phyloP scores from a whole-genome alignment of 2,113 vertebrate species.

The Microtus richardsoni region DNA sequence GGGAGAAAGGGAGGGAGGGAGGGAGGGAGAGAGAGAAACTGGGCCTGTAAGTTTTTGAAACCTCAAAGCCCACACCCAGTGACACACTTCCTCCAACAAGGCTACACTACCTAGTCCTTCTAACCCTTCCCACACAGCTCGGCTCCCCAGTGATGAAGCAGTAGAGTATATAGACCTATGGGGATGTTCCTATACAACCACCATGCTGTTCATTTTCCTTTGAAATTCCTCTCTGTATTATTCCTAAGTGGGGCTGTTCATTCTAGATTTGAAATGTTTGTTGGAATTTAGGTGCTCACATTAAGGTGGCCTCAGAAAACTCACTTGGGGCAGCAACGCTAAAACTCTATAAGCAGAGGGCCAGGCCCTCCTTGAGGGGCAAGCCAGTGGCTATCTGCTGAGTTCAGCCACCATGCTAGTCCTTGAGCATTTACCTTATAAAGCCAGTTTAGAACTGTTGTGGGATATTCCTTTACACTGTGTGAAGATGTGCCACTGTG shows the following conservation, averaged over 20 bases:
- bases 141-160: not conserved
- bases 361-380: not conserved
- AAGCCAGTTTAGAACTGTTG: not conserved
- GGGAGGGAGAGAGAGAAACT: not conserved
- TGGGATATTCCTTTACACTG: not conserved
- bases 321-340: not conserved
- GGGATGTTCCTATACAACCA: not conserved
- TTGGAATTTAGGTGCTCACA: not conserved
- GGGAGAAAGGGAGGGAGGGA: too few species aligned
- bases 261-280: not conserved
- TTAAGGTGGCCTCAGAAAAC: not conserved
- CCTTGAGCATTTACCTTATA: not conserved
- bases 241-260: conserved; percentile 8
- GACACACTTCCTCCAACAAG: not conserved
- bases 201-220: not conserved
- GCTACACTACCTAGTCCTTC: not conserved
- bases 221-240: conserved; percentile 14
- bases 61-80: not conserved
- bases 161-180: not conserved
- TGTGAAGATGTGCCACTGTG: not conserved
- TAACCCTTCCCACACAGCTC: not conserved
- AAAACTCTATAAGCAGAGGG: not conserved
- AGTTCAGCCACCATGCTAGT: not conserved
- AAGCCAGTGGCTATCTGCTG: not conserved
- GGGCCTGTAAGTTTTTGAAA: not conserved